Evolutionary conservation across 1,140 invertebrate genomes (phyloP).

Genomic region (Ips typographus): DNA sequence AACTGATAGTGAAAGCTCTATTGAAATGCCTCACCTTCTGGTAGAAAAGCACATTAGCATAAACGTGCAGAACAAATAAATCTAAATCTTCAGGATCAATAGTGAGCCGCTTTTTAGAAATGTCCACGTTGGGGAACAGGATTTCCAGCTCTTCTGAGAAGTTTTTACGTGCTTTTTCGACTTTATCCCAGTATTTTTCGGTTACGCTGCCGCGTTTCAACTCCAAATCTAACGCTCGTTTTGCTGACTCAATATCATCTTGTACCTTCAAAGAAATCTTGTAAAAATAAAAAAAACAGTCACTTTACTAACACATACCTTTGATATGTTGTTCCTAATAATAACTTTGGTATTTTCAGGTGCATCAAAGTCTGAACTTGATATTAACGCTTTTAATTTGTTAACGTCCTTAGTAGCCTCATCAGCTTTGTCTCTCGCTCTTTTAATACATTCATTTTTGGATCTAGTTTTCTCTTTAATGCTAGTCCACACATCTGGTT

Average conservation of each 20-base stretch:
- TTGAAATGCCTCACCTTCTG: conserved; percentile 56
- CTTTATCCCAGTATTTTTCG: conserved; percentile 70
- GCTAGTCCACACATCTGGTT: conserved; percentile 58
- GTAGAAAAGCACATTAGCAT: conserved; percentile 64
- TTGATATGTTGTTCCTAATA: conserved; percentile 59
- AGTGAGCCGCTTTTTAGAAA: conserved; percentile 65
- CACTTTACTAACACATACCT: conserved; percentile 49
- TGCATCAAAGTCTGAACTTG: conserved; percentile 46
- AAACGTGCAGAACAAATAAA: conserved; percentile 66
- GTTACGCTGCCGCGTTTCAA: conserved; percentile 59
- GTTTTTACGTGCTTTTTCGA: conserved; percentile 66
- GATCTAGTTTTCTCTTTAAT: conserved; percentile 61
- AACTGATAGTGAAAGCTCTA: too few relatives aligned
- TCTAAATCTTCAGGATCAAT: conserved; percentile 66
- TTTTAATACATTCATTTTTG: conserved; percentile 54
- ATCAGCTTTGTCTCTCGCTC: conserved; percentile 56
- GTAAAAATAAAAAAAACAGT: not conserved
- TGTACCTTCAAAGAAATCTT: conserved; percentile 54
- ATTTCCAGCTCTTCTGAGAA: conserved; percentile 73
- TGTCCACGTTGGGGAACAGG: conserved; percentile 69
- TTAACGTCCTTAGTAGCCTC: conserved; percentile 50
- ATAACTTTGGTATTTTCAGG: conserved; percentile 50
- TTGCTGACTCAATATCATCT: conserved; percentile 61
- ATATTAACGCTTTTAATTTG: conserved; percentile 45
- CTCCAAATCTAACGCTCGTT: conserved; percentile 60